Percentiles rank a stretch among this genome's conserved stretches.
Conservation (phyloP, 2,797 vertebrate species). For the Siniperca obscura region DNA sequence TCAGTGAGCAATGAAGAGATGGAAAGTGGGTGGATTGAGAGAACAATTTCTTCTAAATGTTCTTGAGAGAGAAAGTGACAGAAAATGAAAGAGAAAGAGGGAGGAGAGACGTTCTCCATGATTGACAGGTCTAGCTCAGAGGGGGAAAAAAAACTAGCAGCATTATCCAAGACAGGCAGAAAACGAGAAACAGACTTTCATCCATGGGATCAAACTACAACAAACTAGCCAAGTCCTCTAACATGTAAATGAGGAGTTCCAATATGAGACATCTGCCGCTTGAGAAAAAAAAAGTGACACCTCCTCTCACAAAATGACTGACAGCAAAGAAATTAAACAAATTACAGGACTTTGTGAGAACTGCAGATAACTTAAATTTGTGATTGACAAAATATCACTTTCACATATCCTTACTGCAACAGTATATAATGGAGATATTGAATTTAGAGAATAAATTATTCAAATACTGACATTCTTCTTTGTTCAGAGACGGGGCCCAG, state of each 20-base stretch:
- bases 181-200: conserved; percentile 58
- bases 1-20: conserved; percentile 33
- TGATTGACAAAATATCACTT: conserved; percentile 51
- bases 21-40: conserved; percentile 64
- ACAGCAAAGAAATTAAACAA: conserved; percentile 53
- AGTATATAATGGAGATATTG: conserved; percentile 13
- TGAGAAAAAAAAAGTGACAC: conserved; percentile 27
- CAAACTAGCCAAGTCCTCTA: conserved; percentile 55
- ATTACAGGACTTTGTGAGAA: conserved; percentile 58
- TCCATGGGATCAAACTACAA: conserved; percentile 60
- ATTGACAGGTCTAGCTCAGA: conserved; percentile 68
- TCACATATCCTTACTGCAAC: conserved; percentile 11
- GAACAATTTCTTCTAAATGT: conserved; percentile 58
- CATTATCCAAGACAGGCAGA: conserved; percentile 55
- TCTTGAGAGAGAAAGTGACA: conserved; percentile 35
- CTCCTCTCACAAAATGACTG: conserved; percentile 52
- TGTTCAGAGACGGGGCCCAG: not conserved
- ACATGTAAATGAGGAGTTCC: conserved; percentile 66
- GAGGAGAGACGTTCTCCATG: conserved; percentile 45
- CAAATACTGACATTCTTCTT: conserved; percentile 26
- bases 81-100: conserved; percentile 38
- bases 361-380: conserved; percentile 54
- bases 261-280: conserved; percentile 17
- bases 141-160: conserved; percentile 4
- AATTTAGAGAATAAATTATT: conserved; percentile 39